A percentile compares a stretch with the other conserved stretches of the same genome.
Conservation (phyloP, 2,888 invertebrate genomes). For the Lasioglossum figueresi region DNA sequence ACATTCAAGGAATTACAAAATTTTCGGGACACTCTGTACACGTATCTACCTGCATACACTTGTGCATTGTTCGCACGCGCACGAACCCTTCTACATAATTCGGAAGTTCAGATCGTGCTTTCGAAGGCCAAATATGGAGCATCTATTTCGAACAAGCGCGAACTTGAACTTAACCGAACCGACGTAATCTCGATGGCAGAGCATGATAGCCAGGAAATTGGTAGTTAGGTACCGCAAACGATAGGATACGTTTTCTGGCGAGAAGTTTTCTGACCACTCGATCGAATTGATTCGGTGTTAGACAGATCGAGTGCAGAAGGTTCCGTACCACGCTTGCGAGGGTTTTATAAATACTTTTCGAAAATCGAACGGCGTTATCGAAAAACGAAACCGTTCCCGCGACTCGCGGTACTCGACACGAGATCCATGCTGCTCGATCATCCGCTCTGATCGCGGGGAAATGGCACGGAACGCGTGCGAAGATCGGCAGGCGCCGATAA, state of each 20-base stretch:
- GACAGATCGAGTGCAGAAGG: not conserved
- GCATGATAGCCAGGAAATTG: conserved; percentile 60
- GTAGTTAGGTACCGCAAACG: conserved; percentile 55
- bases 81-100: conserved; percentile 23
- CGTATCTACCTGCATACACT: too few relatives aligned
- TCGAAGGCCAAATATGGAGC: conserved; percentile 48
- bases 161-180: conserved; percentile 67
- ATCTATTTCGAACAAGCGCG: conserved; percentile 63
- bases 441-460: conserved; percentile 42
- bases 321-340: not conserved
- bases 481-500: conserved; percentile 57
- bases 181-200: conserved; percentile 51
- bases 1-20: too few relatives aligned
- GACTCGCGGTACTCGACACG: not conserved
- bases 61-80: not conserved
- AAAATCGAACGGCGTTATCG: not conserved
- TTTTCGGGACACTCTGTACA: too few relatives aligned
- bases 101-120: conserved; percentile 36
- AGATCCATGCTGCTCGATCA: conserved; percentile 42
- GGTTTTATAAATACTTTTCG: not conserved
- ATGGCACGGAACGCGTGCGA: conserved; percentile 56
- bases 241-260: conserved; percentile 34
- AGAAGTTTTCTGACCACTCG: conserved; percentile 54
- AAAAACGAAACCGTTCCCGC: not conserved
- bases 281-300: not conserved